Evolutionary conservation across 2,888 invertebrate species (phyloP), one percentile per base, ranked within the genome.

Genomic region (Leptarthrus brevirostris): DNA sequence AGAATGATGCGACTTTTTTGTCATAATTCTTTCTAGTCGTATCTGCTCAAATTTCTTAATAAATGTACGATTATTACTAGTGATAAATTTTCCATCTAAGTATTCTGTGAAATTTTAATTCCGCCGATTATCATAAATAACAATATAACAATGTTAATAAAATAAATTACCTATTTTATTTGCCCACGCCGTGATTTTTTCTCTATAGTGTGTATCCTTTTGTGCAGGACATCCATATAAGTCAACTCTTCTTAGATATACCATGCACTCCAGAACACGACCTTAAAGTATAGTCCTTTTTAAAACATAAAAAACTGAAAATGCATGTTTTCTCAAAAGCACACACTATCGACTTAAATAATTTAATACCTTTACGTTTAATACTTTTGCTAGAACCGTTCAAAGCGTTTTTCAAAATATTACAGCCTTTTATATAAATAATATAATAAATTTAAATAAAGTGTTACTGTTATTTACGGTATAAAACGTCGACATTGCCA

Each of bases 221-320:
- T 87, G 86, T 78, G 92, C 88, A 0, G 91, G 90, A 81, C 92
- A 92, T 0, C 88, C 90, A 49, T 82, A 83, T 72, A 92, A 87
- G 76, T 87, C 88, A 0, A 88, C 83, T 73, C 89, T 88, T 49
- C 86, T 86, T 34, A 93, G 83, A 75, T 85, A 84, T n/a, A 83
- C 78, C 79, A 92, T 85, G 18, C 86, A 86, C 76, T 86, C 86
- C 4, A 92, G 78, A 40, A 87, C 85, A 66, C 88, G 86, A 16
- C 88, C 88, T 24, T 88, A 81, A 71, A 56, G n/a, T n/a, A n/a
- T n/a, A n/a, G n/a, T n/a, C n/a, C n/a, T n/a, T n/a, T n/a, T n/a
- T n/a, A n/a, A n/a, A n/a, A n/a, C n/a, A n/a, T n/a, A n/a, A n/a
- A n/a, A n/a, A n/a, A n/a, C n/a, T n/a, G n/a, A n/a, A n/a, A n/a